A percentile compares a stretch with the other conserved stretches of the same genome.
phyloP scores from a whole-genome alignment of 2,888 invertebrate species.

The Thereva nobilitata region DNA sequence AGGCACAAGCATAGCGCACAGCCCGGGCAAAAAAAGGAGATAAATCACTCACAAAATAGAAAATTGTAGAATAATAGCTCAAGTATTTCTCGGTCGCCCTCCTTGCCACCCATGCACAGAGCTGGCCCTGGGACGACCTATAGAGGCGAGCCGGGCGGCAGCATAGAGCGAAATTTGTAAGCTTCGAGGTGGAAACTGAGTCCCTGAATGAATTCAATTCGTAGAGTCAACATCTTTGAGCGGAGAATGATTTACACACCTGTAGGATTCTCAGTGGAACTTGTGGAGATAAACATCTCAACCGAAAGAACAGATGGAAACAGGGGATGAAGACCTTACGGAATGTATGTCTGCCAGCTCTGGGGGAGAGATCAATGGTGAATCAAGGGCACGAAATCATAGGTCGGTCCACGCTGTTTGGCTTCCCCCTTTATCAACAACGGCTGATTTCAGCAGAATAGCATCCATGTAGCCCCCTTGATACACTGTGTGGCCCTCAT shows the following conservation, averaged over 20 bases:
- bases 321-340: conserved; percentile 28
- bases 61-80: conserved; percentile 20
- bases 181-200: too few species aligned
- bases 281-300: conserved; percentile 27
- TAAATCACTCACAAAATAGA: conserved; percentile 21
- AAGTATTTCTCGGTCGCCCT: conserved; percentile 4
- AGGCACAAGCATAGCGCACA: background rate
- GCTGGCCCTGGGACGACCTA: background rate
- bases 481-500: too few species aligned
- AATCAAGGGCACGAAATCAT: background rate
- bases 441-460: background rate
- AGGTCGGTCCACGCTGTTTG: conserved; percentile 14
- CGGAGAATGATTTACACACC: conserved; percentile 29
- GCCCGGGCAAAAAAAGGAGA: conserved; percentile 6
- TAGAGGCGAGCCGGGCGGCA: background rate
- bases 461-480: background rate
- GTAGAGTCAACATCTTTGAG: conserved; percentile 31
- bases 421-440: background rate
- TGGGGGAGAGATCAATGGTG: conserved; percentile 3
- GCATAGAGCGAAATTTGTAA: background rate
- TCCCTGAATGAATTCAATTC: conserved; percentile 15
- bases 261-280: conserved; percentile 31
- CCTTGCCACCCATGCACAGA: background rate
- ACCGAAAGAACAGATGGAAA: conserved; percentile 18
- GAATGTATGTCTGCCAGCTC: background rate